phyloP scores from a whole-genome alignment of 2,113 vertebrate species.

The Salvelinus fontinalis region DNA sequence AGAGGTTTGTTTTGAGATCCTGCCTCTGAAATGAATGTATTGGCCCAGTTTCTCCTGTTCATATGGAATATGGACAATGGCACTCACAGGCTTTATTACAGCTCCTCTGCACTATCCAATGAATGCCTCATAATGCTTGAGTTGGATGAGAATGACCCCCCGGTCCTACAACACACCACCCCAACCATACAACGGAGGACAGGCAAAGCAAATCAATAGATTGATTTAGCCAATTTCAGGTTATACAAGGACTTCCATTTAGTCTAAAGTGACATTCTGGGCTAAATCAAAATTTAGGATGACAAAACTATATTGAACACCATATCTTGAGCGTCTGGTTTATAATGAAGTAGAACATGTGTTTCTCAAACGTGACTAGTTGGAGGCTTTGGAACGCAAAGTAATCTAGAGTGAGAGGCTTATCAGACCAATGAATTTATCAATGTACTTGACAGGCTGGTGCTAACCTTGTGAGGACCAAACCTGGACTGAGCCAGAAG shows the following conservation, averaged over 20 bases:
- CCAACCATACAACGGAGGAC: conserved; percentile 27
- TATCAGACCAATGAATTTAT: background rate
- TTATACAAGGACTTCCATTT: background rate
- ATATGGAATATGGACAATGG: conserved; percentile 43
- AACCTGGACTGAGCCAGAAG: too few relatives aligned
- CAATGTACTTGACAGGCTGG: too few relatives aligned
- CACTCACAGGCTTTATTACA: conserved; percentile 64
- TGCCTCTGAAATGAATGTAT: conserved; percentile 62
- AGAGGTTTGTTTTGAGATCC: conserved; percentile 76
- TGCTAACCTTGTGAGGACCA: too few relatives aligned
- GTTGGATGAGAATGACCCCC: conserved; percentile 41
- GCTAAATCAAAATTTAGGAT: background rate
- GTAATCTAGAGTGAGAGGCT: background rate
- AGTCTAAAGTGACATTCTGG: background rate
- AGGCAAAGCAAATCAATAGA: conserved; percentile 33
- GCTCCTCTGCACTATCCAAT: background rate
- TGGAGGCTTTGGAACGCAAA: background rate
- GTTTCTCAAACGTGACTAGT: background rate
- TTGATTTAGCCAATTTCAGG: conserved; percentile 39
- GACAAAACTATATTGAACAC: background rate
- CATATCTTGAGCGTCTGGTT: background rate
- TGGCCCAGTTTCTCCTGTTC: conserved; percentile 50
- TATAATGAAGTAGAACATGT: background rate
- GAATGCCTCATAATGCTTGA: conserved; percentile 23
- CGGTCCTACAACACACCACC: conserved; percentile 32